These are phyloP conservation scores for Euplexia lucipara DNA, from an alignment of 2,888 invertebrate genomes.

Conservation along the genomic window DNA sequence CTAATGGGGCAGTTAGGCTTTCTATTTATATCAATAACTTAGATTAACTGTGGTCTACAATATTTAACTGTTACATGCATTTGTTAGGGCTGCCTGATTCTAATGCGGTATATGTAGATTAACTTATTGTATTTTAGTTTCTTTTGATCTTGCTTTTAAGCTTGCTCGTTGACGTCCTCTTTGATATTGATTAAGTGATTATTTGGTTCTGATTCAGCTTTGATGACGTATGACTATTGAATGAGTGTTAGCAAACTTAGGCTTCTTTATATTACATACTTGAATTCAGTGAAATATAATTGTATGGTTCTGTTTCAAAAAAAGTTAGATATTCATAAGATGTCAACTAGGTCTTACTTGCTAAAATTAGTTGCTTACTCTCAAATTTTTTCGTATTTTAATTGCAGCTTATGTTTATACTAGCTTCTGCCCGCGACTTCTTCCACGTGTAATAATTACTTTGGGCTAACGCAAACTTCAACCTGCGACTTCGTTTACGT, in stretches of 20 bases:
- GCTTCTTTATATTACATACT: too few species aligned
- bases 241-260: not conserved
- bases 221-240: not conserved
- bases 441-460: too few species aligned
- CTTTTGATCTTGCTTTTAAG: not conserved
- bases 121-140: not conserved
- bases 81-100: constrained; percentile 44
- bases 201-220: not conserved
- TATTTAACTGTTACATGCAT: constrained; percentile 45
- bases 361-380: too few species aligned
- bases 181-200: not conserved
- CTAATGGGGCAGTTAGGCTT: constrained; percentile 53
- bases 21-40: constrained; percentile 62
- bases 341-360: too few species aligned
- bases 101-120: not conserved
- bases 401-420: too few species aligned
- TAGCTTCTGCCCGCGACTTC: too few species aligned
- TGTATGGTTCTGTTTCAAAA: too few species aligned
- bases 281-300: too few species aligned
- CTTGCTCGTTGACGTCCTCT: not conserved
- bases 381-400: too few species aligned
- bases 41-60: constrained; percentile 49
- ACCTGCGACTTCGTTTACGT: too few species aligned
- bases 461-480: too few species aligned
- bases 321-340: too few species aligned